Conservation (phyloP, 37 sponge, comb jelly and placozoan genomes). For the Mnemiopsis leidyi region DNA sequence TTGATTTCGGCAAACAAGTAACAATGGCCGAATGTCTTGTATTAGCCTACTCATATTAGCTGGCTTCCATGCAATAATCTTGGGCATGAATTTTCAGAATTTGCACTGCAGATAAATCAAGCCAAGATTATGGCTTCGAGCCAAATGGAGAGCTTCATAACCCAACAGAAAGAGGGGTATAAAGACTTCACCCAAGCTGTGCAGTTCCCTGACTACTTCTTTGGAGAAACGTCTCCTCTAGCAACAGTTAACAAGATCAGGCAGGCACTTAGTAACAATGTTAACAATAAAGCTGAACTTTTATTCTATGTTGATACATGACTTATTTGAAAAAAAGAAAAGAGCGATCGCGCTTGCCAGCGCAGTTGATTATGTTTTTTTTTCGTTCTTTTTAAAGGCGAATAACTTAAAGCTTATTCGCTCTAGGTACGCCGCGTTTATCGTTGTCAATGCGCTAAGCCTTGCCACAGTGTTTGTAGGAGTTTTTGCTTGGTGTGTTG, state of each 20-base stretch:
- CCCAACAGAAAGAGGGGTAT: background rate
- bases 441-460: background rate
- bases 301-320: too few relatives aligned
- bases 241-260: background rate
- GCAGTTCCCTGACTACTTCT: background rate
- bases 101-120: background rate
- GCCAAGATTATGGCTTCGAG: background rate
- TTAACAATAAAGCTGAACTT: too few relatives aligned
- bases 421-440: background rate
- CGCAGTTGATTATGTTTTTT: too few relatives aligned
- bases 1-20: too few relatives aligned
- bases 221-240: background rate
- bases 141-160: background rate
- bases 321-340: too few relatives aligned
- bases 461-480: background rate
- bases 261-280: too few relatives aligned
- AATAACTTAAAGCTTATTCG: too few relatives aligned
- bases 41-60: too few relatives aligned
- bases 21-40: too few relatives aligned
- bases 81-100: background rate
- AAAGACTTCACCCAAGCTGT: background rate
- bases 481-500: slow-evolving; percentile 24
- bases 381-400: too few relatives aligned
- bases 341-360: too few relatives aligned
- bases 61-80: too few relatives aligned